phyloP scores from a whole-genome alignment of 2,888 invertebrate species.

The Apotomis turbidana region DNA sequence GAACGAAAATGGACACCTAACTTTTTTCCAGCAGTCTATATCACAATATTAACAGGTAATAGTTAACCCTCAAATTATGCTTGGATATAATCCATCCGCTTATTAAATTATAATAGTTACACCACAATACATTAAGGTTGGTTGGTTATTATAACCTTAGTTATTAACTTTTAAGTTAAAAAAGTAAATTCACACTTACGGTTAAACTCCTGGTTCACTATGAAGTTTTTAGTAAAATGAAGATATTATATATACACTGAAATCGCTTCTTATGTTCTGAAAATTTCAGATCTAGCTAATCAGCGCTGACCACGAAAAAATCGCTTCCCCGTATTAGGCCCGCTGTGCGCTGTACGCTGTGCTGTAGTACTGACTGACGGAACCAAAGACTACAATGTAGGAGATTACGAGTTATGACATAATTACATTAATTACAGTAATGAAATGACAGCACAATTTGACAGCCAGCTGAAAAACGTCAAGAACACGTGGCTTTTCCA shows the following conservation, averaged over 20 bases:
- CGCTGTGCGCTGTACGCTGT: too few species aligned
- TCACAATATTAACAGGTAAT: too few species aligned
- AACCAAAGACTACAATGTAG: too few species aligned
- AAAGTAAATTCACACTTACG: constrained; percentile 19
- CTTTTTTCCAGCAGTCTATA: too few species aligned
- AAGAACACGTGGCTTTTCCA: constrained; percentile 21
- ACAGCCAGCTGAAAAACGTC: constrained; percentile 37
- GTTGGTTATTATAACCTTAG: background rate
- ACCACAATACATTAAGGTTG: background rate
- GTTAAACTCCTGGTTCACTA: constrained; percentile 6
- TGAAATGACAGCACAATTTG: background rate
- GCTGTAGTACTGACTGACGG: too few species aligned
- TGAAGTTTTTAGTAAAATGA: background rate
- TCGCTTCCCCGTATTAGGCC: background rate
- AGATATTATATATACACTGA: constrained; percentile 13
- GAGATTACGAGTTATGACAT: background rate
- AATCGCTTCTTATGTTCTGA: constrained; percentile 2
- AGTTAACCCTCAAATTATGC: background rate
- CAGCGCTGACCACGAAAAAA: constrained; percentile 1
- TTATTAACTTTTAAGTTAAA: background rate
- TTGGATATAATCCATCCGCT: background rate
- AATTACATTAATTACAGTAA: too few species aligned
- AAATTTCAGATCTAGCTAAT: background rate
- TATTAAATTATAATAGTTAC: background rate
- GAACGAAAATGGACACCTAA: too few species aligned